These are phyloP conservation scores for Hepsetus odoe DNA, from an alignment of 2,113 vertebrate genomes.

Conservation along the genomic window DNA sequence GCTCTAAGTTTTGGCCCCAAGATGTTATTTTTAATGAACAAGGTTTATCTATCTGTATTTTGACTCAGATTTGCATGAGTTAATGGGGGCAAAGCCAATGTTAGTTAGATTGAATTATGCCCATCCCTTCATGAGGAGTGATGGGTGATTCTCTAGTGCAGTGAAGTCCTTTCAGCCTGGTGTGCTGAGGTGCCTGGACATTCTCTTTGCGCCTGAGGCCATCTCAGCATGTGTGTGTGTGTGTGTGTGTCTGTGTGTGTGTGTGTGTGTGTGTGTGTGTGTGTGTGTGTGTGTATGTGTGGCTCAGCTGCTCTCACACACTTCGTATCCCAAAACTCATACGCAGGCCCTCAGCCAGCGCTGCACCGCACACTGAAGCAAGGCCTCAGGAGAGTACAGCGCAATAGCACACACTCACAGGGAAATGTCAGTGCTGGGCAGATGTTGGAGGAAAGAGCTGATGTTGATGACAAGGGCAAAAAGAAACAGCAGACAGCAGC, in stretches of 20 bases:
- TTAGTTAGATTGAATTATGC: not conserved
- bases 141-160: not conserved
- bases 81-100: not conserved
- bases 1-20: too few relatives aligned
- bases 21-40: too few relatives aligned
- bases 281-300: not conserved
- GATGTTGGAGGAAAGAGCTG: not conserved
- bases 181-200: not conserved
- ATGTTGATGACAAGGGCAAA: conserved; percentile 3
- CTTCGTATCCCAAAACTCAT: not conserved
- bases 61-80: too few relatives aligned
- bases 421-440: not conserved
- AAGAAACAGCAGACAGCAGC: not conserved
- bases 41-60: too few relatives aligned
- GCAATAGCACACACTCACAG: not conserved
- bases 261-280: too few relatives aligned
- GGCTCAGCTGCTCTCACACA: not conserved
- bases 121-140: not conserved
- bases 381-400: not conserved
- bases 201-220: not conserved
- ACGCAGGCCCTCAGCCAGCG: not conserved
- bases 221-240: too few relatives aligned
- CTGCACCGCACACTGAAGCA: not conserved
- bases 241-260: too few relatives aligned
- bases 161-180: not conserved